These are phyloP conservation scores for Micronycteris hirsuta DNA, from an alignment of 2,113 vertebrate genomes.

Conservation along the genomic window DNA sequence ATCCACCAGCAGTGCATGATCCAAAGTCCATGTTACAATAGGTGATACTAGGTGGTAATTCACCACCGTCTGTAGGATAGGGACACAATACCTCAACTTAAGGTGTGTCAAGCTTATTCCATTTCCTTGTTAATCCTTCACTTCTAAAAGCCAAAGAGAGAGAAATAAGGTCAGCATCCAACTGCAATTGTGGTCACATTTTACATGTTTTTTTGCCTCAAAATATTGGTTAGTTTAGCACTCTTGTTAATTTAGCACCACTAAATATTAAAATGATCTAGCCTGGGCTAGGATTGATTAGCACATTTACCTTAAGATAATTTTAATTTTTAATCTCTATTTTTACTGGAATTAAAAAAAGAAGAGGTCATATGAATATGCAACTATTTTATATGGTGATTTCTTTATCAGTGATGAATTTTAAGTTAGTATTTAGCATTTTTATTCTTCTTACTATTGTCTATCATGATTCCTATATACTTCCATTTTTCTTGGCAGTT, in stretches of 20 bases:
- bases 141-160: not conserved
- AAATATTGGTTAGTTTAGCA: not conserved
- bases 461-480: not conserved
- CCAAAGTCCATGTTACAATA: not conserved
- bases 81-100: not conserved
- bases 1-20: not conserved
- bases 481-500: not conserved
- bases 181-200: not conserved
- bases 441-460: not conserved
- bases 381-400: not conserved
- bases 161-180: not conserved
- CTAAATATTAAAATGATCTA: not conserved
- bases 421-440: not conserved
- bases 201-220: not conserved
- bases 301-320: not conserved
- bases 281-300: not conserved
- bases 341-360: not conserved
- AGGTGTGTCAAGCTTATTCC: not conserved
- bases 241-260: not conserved
- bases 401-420: not conserved
- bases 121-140: not conserved
- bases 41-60: not conserved
- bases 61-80: accelerated
- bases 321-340: not conserved
- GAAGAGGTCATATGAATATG: not conserved